phyloP scores from a whole-genome alignment of 2,888 invertebrate species.

The Calephelis perditalis region DNA sequence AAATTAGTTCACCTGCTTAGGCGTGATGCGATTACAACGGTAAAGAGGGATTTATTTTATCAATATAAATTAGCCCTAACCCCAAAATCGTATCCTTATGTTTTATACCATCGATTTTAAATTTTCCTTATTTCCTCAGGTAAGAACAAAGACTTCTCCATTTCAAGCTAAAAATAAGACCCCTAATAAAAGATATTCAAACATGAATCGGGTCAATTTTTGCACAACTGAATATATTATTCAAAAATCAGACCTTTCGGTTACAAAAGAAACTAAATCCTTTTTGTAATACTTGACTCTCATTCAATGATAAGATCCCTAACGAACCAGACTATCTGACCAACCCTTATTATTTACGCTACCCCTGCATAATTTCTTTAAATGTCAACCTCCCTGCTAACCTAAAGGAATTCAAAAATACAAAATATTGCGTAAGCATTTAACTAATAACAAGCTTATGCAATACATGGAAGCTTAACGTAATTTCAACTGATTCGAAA shows the following conservation, averaged over 20 bases:
- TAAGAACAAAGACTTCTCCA: background rate
- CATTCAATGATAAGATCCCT: slow-evolving; percentile 2
- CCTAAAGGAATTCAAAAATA: slow-evolving; percentile 4
- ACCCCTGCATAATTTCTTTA: slow-evolving; percentile 8
- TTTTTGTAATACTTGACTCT: slow-evolving; percentile 4
- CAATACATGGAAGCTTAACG: too few relatives aligned
- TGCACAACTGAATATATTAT: slow-evolving; percentile 1
- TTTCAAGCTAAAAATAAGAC: background rate
- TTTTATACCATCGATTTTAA: too few relatives aligned
- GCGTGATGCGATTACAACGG: too few relatives aligned
- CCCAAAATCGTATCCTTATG: too few relatives aligned
- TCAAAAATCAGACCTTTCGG: slow-evolving; percentile 6
- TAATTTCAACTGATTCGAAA: too few relatives aligned
- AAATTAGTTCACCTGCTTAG: too few relatives aligned
- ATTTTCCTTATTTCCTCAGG: too few relatives aligned
- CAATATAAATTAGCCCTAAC: too few relatives aligned
- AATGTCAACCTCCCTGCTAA: background rate
- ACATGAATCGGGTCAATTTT: slow-evolving; percentile 3
- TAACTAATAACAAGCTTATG: too few relatives aligned
- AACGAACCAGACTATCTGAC: slow-evolving; percentile 3
- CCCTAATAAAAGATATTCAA: slow-evolving; percentile 2
- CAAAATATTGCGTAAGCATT: background rate
- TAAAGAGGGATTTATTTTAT: too few relatives aligned
- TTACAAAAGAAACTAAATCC: slow-evolving; percentile 9
- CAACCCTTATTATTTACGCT: slow-evolving; percentile 12